phyloP scores from a whole-genome alignment of 1,140 invertebrate genomes.

The Limonius californicus region DNA sequence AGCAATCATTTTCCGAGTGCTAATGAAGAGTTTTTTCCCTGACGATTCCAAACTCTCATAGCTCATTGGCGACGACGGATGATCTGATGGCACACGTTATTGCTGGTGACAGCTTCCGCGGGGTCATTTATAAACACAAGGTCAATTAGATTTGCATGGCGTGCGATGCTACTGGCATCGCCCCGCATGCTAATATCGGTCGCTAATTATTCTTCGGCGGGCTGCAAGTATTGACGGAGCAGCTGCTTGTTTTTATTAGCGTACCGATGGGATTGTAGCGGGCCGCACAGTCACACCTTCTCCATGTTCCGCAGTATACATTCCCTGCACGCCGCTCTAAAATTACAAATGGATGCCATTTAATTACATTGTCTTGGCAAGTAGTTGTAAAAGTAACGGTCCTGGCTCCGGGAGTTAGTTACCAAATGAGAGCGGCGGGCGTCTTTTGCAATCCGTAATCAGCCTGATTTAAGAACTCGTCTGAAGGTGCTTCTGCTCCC shows the following conservation, averaged over 20 bases:
- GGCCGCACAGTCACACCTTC: slow-evolving; percentile 45
- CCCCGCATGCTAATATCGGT: slow-evolving; percentile 29
- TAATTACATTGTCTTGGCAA: slow-evolving; percentile 49
- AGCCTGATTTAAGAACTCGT: slow-evolving; percentile 42
- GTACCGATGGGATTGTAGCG: slow-evolving; percentile 39
- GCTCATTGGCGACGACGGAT: slow-evolving; percentile 34
- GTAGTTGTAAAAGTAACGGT: slow-evolving; percentile 47
- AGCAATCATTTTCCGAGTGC: slow-evolving; percentile 44
- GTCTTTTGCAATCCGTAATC: slow-evolving; percentile 43
- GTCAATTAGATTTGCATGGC: slow-evolving; percentile 39
- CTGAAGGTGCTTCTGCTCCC: too few relatives aligned
- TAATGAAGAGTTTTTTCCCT: slow-evolving; percentile 43
- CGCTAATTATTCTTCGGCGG: slow-evolving; percentile 25
- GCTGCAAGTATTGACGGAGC: slow-evolving; percentile 39
- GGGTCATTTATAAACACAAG: slow-evolving; percentile 43
- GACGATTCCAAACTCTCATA: slow-evolving; percentile 37
- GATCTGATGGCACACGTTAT: slow-evolving; percentile 42
- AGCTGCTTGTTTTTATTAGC: slow-evolving; percentile 43
- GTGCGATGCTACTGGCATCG: neutral
- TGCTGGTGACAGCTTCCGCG: slow-evolving; percentile 41
- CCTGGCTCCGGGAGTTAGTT: slow-evolving; percentile 38
- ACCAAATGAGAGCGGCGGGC: slow-evolving; percentile 31
- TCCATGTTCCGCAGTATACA: slow-evolving; percentile 46
- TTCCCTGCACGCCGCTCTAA: slow-evolving; percentile 44
- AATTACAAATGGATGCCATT: slow-evolving; percentile 50